Evolutionary conservation across 2,113 vertebrate genomes (phyloP).

Genomic region (Rattus rattus): DNA sequence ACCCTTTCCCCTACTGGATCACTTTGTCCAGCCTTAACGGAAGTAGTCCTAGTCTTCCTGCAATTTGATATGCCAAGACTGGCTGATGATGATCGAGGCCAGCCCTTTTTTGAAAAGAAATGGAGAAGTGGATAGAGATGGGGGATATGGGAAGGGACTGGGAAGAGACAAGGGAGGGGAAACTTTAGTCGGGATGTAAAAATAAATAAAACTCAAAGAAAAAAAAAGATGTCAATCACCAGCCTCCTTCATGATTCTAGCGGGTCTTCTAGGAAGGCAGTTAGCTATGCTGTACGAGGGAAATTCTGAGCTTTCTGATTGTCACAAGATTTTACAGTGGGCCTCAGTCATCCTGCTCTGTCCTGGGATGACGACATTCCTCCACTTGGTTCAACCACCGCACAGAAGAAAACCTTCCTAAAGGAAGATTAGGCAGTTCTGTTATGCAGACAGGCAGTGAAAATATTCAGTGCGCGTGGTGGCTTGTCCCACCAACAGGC

Average conservation of each 20-base stretch:
- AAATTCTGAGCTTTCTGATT: background rate
- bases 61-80: background rate
- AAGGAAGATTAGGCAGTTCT: background rate
- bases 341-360: background rate
- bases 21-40: background rate
- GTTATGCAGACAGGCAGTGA: background rate
- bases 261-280: background rate
- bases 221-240: background rate
- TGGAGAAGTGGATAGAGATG: background rate
- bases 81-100: background rate
- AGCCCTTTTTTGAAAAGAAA: background rate
- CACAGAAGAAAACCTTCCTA: background rate
- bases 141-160: background rate
- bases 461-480: background rate
- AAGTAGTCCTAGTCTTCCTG: background rate
- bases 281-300: background rate
- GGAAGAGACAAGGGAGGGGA: background rate
- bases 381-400: background rate
- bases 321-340: background rate
- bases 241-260: background rate
- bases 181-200: background rate
- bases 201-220: background rate
- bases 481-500: background rate
- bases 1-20: background rate
- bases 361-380: background rate